phyloP scores from a whole-genome alignment of 2,888 invertebrate genomes.

The Trissoscelio sp. region DNA sequence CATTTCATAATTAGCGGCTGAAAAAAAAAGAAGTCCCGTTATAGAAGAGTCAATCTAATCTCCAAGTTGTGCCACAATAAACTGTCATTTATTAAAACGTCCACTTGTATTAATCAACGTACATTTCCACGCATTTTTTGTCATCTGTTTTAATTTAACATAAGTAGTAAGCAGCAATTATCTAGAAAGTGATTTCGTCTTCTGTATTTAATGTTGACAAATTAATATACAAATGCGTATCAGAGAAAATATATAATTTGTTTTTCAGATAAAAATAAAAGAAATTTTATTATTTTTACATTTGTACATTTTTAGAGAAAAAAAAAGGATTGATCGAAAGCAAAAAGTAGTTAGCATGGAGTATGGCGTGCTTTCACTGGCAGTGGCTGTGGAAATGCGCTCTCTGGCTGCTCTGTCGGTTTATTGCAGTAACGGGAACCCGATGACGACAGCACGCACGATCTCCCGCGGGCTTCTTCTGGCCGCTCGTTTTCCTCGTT shows the following conservation, averaged over 20 bases:
- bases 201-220: background rate
- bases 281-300: no score
- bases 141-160: conserved; percentile 36
- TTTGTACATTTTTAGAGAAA: background rate
- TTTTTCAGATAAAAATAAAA: no score
- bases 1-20: conserved; percentile 42
- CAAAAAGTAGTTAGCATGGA: conserved; percentile 1
- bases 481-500: conserved; percentile 52
- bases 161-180: conserved; percentile 34
- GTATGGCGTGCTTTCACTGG: conserved; percentile 55
- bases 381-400: background rate
- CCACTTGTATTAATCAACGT: conserved; percentile 37
- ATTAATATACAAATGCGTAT: background rate
- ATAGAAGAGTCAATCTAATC: conserved; percentile 43
- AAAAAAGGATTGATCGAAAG: conserved; percentile 14
- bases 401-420: conserved; percentile 19
- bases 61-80: conserved; percentile 23
- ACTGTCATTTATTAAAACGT: conserved; percentile 44
- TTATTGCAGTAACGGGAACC: conserved; percentile 61
- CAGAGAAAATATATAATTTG: conserved; percentile 6
- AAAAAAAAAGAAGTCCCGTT: conserved; percentile 45
- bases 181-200: conserved; percentile 49
- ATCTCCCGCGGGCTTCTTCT: conserved; percentile 56
- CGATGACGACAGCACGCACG: conserved; percentile 66
- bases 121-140: conserved; percentile 34